Conservation (phyloP, 2,113 vertebrate species). For the Actinemys pallida region DNA sequence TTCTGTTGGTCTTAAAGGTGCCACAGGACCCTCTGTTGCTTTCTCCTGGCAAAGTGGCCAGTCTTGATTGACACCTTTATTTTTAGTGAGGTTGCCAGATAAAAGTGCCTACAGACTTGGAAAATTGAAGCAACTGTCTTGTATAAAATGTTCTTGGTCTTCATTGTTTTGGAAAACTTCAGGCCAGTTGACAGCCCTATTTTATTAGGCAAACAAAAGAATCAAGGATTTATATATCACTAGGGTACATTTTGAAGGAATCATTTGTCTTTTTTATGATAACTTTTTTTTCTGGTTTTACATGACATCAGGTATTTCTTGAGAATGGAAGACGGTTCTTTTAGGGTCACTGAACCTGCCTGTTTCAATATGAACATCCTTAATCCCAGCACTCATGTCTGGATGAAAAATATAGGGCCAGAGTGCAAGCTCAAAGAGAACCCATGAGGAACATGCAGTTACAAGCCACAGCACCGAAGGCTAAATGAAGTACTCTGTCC, state of each 20-base stretch:
- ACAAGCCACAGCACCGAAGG: neutral
- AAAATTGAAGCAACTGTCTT: neutral
- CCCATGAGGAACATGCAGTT: neutral
- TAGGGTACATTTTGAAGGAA: neutral
- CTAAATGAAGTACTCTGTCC: neutral
- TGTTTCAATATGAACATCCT: neutral
- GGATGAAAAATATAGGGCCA: neutral
- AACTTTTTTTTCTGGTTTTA: neutral
- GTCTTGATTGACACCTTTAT: neutral
- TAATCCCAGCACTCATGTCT: neutral
- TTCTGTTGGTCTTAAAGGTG: too few relatives aligned
- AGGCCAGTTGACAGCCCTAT: neutral
- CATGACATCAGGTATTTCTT: neutral
- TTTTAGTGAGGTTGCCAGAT: neutral
- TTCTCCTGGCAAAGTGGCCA: neutral
- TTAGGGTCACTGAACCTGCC: neutral
- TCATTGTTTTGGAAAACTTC: neutral
- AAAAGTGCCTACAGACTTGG: neutral
- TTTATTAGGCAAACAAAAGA: neutral
- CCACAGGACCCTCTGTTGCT: too few relatives aligned
- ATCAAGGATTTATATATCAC: neutral
- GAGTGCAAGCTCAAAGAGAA: fast-evolving
- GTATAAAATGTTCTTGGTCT: neutral
- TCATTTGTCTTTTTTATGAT: neutral
- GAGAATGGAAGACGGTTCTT: neutral